A percentile compares a stretch with the other conserved stretches of the same genome.
Evolutionary conservation across 2,888 invertebrate genomes (phyloP).

Genomic region (Nephrotoma appendiculata): DNA sequence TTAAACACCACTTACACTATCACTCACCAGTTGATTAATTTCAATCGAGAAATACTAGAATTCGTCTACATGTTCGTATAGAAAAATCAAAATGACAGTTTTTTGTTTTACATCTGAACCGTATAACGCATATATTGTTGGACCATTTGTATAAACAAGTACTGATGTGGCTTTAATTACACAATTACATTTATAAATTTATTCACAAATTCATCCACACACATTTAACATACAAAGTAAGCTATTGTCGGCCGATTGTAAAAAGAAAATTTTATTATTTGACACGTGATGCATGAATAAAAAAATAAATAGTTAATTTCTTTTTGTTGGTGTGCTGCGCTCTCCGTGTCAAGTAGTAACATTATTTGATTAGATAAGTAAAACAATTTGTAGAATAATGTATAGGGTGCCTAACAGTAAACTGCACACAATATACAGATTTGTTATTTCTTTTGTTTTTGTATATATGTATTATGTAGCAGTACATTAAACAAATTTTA

Average conservation of each 20-base stretch:
- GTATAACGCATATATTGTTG: background rate
- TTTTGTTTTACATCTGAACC: background rate
- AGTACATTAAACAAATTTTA: background rate
- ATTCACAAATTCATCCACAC: background rate
- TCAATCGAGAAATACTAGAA: background rate
- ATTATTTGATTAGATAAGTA: background rate
- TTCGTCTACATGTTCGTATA: background rate
- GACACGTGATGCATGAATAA: background rate
- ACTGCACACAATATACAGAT: background rate
- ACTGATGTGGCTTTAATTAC: background rate
- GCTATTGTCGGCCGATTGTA: conserved; percentile 27
- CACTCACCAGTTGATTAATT: no score
- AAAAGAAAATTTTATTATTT: background rate
- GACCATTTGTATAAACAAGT: background rate
- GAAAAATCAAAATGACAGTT: background rate
- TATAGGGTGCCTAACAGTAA: background rate
- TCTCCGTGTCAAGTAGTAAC: background rate
- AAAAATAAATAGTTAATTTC: background rate
- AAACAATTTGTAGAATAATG: background rate
- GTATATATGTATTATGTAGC: background rate
- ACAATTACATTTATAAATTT: background rate
- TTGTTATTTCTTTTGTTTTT: background rate
- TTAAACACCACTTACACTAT: no score
- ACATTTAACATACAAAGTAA: conserved; percentile 21
- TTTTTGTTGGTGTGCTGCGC: background rate